Evolutionary conservation across 2,797 vertebrate species (phyloP), one percentile per base, ranked within the genome.

Genomic region (Gobio occitaniae): DNA sequence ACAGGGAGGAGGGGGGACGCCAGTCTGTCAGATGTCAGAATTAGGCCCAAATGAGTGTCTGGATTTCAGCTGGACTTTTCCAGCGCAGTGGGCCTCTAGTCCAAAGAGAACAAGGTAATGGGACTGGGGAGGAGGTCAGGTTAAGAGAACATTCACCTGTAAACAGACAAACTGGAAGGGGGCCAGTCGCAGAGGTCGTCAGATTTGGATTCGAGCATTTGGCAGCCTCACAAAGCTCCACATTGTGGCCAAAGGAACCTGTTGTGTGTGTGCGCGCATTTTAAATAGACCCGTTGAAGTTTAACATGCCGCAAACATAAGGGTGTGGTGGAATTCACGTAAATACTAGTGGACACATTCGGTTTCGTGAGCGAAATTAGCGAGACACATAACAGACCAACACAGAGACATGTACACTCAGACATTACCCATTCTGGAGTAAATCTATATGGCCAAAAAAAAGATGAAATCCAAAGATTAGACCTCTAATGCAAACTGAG

Each of bases 311-410:
- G 87, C 89, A 87, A 93, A 75, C 86, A 89, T 90, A 88, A 90
- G 92, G 91, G 93, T 90, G 91, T 93, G 92, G 88, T 90, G 93
- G 92, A 93, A 94, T 94, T 94, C 84, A 94, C 93, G 91, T 93
- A 93, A 94, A 95, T 93, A 93, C 93, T 92, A 93, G 94, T 91
- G 89, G 75, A 91, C 94, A 93, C 91, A 85, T 93, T 92, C 87
- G 91, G 91, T 93, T 92, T 93, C 80, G 61, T n/a, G 92, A 92
- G 92, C 92, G 92, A 91, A 94, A 95, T 96, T 93, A 93, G 93
- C 86, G 80, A 91, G 90, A 90, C 90, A 92, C 90, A 94, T 93
- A 93, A 95, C 93, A 94, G 93, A 93, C 50, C 66, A 77, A 71
- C 59, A 72, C 63, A 71, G 59, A 83, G 84, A 85, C 78, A 84